Evolutionary conservation across 23 tunicate species (phyloP), one percentile per base, ranked within the genome.

Genomic region (Botrylloides violaceus): DNA sequence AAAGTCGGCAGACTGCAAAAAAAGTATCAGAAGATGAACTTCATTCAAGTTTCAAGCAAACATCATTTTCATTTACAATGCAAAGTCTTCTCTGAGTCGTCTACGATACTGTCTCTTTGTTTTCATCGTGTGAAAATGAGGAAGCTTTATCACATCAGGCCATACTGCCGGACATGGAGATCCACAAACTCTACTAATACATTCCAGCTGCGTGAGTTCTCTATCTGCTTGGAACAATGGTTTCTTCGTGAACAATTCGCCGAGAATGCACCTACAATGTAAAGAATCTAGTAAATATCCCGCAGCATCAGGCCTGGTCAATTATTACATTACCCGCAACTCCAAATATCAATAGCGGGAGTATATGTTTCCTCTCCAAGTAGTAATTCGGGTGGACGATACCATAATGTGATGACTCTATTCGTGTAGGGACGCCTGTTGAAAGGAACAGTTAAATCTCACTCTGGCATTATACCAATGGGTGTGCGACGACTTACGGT

Each of bases 351-450:
- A 58, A 91, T 86, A 36, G 92, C 79, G 23, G 98, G 92, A 3
- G 86, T 91, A 71, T 91, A 91, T n/a, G 83, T 80, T 47, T 91
- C 98, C 72, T 83, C 86, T 0, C 98, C 98, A 21, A 91, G 79
- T 22, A 91, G 68, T 25, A 91, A 70, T 39, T 91, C 98, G 4
- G 98, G 98, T 2, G 98, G 84, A 0, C 98, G 86, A 48, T 91
- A 91, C 98, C 98, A 91, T 30, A 91, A 61, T 28, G 98, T 91
- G 60, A 91, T 91, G 15, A 91, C 98, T 0, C 83, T 73, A 36
- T 87, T 87, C 0, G 82, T 82, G 62, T 64, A 77, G 0, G 82
- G 87, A 5, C 82, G 76, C 53, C 75, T 77, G 31, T 9, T 7
- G 0, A 76, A 9, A 58, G 12, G 4, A 58, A 58, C 5, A 58